Evolutionary conservation across 1,140 invertebrate genomes (phyloP), one percentile per base, ranked within the genome.

Genomic region (Cepaea nemoralis): DNA sequence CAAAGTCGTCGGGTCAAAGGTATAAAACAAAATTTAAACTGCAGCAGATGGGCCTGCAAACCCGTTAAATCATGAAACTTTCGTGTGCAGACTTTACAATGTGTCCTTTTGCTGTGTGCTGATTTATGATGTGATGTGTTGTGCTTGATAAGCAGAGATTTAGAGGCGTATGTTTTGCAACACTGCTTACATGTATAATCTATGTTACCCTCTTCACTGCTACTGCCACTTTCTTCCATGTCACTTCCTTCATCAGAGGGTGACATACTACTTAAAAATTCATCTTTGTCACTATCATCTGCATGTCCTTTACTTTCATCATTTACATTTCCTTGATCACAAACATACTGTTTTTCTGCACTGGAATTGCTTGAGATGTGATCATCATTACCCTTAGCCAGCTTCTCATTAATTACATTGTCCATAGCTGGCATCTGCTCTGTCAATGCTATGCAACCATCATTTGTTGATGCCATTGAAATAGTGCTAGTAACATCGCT

Each of bases 171-270:
- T 59, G 33, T 59, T 16, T 55, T 27, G 16, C n/a, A 63, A 39
- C 75, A 77, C 2, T 14, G 31, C 42, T 63, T 63, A 66, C 75
- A 77, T 77, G 59, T 77, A 77, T 63, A 77, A 31, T 77, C 75
- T 22, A 48, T 5, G 2, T 1, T 35, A 39, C 14, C 55, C 14
- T 5, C 55, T 5, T 77, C 75, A 66, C 55, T 39, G 35, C 50
- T 77, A 22, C 75, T 63, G 35, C 1, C 24, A 48, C 31, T 50
- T 48, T 74, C 42, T 45, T 74, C 71, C 10, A 10, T 27, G 35
- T 33, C 39, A 19, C 31, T 33, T n/a, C 31, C 71, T 22, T n/a
- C 14, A 27, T 42, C 39, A n/a, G 71, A 74, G 8, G 69, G 22
- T 3, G 22, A 39, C 40, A 42, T 40, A 70, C 27, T 22, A n/a